Percentiles rank a stretch among this genome's conserved stretches.
Conservation (phyloP, 2,888 invertebrate species). For the Metopia argyrocephala region DNA sequence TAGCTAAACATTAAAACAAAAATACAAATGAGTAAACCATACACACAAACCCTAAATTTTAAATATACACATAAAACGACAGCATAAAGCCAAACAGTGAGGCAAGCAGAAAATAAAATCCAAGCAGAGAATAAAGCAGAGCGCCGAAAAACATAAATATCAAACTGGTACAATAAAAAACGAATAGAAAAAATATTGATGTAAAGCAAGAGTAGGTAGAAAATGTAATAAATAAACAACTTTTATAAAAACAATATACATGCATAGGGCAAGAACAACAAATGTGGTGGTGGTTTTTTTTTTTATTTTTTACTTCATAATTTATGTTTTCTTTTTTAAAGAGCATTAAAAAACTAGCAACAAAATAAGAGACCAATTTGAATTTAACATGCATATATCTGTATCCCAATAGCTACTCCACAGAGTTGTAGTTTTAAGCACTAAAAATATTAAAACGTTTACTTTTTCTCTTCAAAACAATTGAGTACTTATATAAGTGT, state of each 20-base stretch:
- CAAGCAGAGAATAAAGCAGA: neutral
- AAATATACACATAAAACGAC: neutral
- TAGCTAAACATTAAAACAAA: constrained; percentile 17
- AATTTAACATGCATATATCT: constrained; percentile 54
- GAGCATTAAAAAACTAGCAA: too few relatives aligned
- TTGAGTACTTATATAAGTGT: too few relatives aligned
- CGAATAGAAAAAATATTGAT: neutral
- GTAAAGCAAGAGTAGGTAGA: too few relatives aligned
- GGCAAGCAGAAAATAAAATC: constrained; percentile 14
- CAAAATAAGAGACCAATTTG: constrained; percentile 32
- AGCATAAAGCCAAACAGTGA: constrained; percentile 7
- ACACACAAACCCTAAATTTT: neutral
- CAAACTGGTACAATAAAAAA: too few relatives aligned
- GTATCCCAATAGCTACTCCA: neutral
- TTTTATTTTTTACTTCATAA: too few relatives aligned
- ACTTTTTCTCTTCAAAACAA: neutral
- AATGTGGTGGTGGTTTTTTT: neutral
- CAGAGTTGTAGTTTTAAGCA: neutral
- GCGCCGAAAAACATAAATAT: neutral
- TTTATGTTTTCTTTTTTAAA: too few relatives aligned
- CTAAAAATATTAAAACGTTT: neutral
- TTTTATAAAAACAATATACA: constrained; percentile 15
- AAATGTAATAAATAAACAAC: neutral
- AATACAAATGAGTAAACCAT: neutral
- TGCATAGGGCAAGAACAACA: constrained; percentile 6